phyloP scores from a whole-genome alignment of 1,140 invertebrate species.

The Cyclina sinensis region DNA sequence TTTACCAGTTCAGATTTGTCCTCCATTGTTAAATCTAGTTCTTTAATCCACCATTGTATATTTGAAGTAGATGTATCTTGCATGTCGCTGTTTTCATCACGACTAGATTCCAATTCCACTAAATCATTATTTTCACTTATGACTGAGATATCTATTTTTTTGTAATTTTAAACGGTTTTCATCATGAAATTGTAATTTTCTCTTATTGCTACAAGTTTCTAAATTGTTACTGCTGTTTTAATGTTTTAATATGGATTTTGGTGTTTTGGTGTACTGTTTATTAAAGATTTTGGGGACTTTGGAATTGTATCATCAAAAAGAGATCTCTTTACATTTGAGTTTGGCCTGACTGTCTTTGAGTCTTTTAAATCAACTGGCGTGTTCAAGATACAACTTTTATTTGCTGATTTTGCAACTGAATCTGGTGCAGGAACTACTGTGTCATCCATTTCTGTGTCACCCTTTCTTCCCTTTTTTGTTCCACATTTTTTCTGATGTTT shows the following conservation, averaged over 20 bases:
- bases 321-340: too few relatives aligned
- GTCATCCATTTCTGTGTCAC: not conserved
- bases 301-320: too few relatives aligned
- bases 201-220: too few relatives aligned
- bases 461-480: too few relatives aligned
- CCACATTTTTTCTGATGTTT: too few relatives aligned
- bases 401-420: slow-evolving; percentile 3
- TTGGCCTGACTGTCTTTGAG: too few relatives aligned
- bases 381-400: too few relatives aligned
- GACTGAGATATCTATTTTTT: not conserved
- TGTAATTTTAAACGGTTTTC: not conserved
- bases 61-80: not conserved
- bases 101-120: slow-evolving; percentile 6
- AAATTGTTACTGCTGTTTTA: too few relatives aligned
- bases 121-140: slow-evolving; percentile 11
- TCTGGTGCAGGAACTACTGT: not conserved
- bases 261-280: slow-evolving; percentile 2
- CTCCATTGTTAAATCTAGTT: not conserved
- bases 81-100: not conserved
- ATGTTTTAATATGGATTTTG: slow-evolving; percentile 11
- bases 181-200: too few relatives aligned
- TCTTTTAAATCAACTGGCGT: too few relatives aligned
- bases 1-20: not conserved
- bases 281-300: too few relatives aligned
- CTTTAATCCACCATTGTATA: not conserved